phyloP scores from a whole-genome alignment of 2,888 invertebrate species.

The Coronaproctus castanopsis region DNA sequence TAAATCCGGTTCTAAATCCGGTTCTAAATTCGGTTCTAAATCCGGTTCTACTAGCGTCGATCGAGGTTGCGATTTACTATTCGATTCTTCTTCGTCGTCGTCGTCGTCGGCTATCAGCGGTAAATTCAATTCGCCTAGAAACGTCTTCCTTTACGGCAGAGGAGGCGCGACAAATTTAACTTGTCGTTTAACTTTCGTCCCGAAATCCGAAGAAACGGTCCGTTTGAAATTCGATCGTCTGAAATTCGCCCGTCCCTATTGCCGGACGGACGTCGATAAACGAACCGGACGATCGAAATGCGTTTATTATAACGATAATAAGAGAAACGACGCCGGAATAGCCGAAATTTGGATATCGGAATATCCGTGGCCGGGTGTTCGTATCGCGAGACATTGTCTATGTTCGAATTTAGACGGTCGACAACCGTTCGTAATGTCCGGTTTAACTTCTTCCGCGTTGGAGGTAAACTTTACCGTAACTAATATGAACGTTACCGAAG shows the following conservation, averaged over 20 bases:
- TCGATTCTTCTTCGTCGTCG: constrained; percentile 12
- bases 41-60: constrained; percentile 23
- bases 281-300: constrained; percentile 45
- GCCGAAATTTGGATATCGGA: constrained; percentile 41
- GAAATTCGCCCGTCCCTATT: constrained; percentile 44
- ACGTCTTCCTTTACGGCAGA: constrained; percentile 61
- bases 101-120: constrained; percentile 23
- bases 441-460: constrained; percentile 46
- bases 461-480: constrained; percentile 53
- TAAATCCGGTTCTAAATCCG: constrained; percentile 28
- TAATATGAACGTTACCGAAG: constrained; percentile 60
- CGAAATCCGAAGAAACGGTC: constrained; percentile 24
- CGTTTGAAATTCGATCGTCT: constrained; percentile 6
- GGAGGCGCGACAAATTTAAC: constrained; percentile 56
- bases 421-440: constrained; percentile 42
- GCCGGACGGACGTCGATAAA: constrained; percentile 43
- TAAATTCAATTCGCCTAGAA: constrained; percentile 51
- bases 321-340: constrained; percentile 23
- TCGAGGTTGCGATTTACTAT: background rate
- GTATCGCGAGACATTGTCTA: constrained; percentile 48
- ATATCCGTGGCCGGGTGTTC: constrained; percentile 46
- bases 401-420: constrained; percentile 47
- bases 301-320: constrained; percentile 30
- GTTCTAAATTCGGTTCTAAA: constrained; percentile 40
- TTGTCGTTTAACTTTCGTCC: constrained; percentile 55